phyloP scores from a whole-genome alignment of 1,140 invertebrate genomes.

The Ooceraea biroi region DNA sequence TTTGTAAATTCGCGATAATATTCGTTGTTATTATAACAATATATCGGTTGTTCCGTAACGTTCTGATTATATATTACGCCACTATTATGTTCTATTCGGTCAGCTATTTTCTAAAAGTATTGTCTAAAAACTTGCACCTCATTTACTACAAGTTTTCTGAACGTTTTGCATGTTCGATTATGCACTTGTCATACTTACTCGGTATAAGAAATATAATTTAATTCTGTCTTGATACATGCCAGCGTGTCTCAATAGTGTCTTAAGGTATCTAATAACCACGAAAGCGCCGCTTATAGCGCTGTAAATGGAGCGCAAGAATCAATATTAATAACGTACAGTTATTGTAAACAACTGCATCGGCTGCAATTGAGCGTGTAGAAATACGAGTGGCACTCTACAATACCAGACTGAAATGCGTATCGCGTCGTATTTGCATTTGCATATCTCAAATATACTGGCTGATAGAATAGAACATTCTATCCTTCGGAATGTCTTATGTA shows the following conservation, averaged over 20 bases:
- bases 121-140: no score
- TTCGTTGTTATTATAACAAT: no score
- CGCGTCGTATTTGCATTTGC: neutral
- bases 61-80: no score
- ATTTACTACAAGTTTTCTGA: no score
- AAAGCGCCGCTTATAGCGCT: constrained; percentile 29
- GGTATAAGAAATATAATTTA: neutral
- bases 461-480: no score
- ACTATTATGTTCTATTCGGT: neutral
- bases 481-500: no score
- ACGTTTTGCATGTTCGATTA: no score
- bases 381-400: constrained; percentile 6
- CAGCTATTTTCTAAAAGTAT: no score
- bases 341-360: constrained; percentile 52
- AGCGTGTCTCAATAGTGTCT: neutral
- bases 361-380: constrained; percentile 14
- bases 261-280: constrained; percentile 32
- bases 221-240: neutral
- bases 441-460: neutral
- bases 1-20: no score
- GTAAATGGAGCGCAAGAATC: constrained; percentile 52
- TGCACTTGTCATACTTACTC: no score
- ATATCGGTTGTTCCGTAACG: no score
- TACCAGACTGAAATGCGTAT: neutral
- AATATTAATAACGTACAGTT: constrained; percentile 57